Evolutionary conservation across 2,113 vertebrate genomes (phyloP).

Genomic region (Ginglymostoma cirratum): DNA sequence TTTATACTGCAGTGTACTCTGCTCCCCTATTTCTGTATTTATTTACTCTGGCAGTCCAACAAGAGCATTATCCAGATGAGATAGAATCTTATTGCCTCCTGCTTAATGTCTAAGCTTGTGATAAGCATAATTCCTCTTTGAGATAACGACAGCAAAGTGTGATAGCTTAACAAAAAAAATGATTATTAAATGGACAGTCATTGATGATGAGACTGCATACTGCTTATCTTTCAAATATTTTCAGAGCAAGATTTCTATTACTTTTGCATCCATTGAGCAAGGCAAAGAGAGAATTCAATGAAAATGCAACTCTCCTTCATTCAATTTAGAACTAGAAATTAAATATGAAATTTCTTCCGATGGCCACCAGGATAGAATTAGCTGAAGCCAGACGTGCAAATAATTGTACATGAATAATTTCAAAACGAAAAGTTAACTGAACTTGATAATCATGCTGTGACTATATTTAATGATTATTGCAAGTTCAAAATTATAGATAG

Average conservation of each 20-base stretch:
- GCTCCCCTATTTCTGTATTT: background rate
- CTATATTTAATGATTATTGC: background rate
- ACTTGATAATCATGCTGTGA: background rate
- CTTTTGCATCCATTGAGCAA: background rate
- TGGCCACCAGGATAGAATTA: background rate
- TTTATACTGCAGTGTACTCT: background rate
- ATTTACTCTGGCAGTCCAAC: background rate
- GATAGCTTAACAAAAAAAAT: background rate
- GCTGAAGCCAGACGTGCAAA: background rate
- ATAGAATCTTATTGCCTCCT: background rate
- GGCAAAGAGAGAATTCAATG: background rate
- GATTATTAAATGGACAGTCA: background rate
- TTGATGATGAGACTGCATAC: background rate
- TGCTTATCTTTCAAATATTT: background rate
- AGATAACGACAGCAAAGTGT: background rate
- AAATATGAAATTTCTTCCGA: background rate
- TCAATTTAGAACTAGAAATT: background rate
- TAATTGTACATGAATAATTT: background rate
- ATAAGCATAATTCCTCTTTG: background rate
- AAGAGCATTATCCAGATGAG: background rate
- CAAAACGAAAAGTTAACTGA: background rate
- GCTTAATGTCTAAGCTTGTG: background rate
- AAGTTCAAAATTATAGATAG: background rate
- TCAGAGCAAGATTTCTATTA: background rate
- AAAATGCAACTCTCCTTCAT: background rate